Percentiles rank a stretch among this genome's conserved stretches.
Evolutionary conservation across 1,140 invertebrate genomes (phyloP).

Genomic region (Plodia interpunctella): DNA sequence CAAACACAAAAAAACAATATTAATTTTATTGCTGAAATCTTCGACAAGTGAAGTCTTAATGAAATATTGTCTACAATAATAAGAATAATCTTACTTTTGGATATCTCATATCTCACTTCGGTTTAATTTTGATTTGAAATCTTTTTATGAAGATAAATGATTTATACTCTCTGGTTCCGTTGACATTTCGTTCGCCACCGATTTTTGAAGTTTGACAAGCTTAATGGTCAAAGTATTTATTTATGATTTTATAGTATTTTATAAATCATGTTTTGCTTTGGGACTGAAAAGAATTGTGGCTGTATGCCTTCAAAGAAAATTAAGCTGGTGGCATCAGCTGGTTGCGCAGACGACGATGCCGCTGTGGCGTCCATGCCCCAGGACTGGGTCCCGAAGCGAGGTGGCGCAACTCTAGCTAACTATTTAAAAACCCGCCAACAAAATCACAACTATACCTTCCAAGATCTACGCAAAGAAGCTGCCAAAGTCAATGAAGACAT

Average conservation of each 20-base stretch:
- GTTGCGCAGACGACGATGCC: constrained; percentile 43
- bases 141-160: no score
- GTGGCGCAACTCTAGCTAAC: constrained; percentile 39
- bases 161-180: no score
- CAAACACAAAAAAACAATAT: no score
- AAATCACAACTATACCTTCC: constrained; percentile 30
- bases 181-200: neutral
- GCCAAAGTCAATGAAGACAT: constrained; percentile 35
- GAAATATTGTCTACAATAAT: no score
- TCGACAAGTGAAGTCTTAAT: no score
- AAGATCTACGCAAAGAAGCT: constrained; percentile 29
- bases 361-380: constrained; percentile 47
- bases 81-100: no score
- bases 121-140: no score
- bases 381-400: constrained; percentile 37
- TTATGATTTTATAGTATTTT: no score
- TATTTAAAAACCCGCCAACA: constrained; percentile 47
- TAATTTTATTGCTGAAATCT: no score
- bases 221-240: neutral
- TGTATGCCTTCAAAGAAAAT: constrained; percentile 2
- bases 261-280: constrained; percentile 2
- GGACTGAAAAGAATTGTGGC: neutral
- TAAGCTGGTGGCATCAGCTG: constrained; percentile 18
- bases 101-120: no score
- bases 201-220: neutral